Evolutionary conservation across 2,797 vertebrate species (phyloP).

Genomic region (Melanotaenia trifasciata): DNA sequence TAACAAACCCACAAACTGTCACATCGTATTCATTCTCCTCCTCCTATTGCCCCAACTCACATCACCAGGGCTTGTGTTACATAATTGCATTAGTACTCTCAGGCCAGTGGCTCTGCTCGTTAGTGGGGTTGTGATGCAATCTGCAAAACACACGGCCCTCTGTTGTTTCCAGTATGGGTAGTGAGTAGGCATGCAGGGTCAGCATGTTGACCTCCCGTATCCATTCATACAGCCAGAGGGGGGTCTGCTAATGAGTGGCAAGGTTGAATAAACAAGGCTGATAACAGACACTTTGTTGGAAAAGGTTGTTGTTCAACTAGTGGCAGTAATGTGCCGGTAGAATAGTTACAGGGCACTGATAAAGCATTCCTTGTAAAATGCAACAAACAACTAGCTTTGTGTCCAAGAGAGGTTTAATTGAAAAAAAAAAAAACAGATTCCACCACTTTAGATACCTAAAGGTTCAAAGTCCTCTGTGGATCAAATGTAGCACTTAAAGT

Average conservation of each 20-base stretch:
- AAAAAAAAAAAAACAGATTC: not conserved
- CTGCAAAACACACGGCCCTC: conserved; percentile 69
- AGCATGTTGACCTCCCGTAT: conserved; percentile 65
- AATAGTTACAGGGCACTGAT: conserved; percentile 34
- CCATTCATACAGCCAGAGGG: conserved; percentile 70
- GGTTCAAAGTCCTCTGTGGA: not conserved
- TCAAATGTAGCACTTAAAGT: not conserved
- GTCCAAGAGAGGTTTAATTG: conserved; percentile 12
- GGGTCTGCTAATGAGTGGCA: conserved; percentile 78
- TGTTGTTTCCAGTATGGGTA: conserved; percentile 70
- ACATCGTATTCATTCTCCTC: conserved; percentile 67
- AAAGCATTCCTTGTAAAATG: conserved; percentile 30
- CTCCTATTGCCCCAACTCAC: conserved; percentile 32
- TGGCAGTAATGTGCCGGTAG: conserved; percentile 55
- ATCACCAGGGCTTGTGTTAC: conserved; percentile 66
- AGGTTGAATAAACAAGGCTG: conserved; percentile 76
- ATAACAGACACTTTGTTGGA: conserved; percentile 70
- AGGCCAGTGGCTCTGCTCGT: conserved; percentile 70
- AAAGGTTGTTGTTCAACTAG: conserved; percentile 62
- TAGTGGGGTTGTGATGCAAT: conserved; percentile 75
- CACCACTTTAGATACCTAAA: not conserved
- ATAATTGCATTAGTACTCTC: conserved; percentile 79
- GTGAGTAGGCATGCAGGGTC: conserved; percentile 71
- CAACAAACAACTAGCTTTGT: conserved; percentile 29
- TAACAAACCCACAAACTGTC: conserved; percentile 67